Evolutionary conservation across 2,797 vertebrate genomes (phyloP).

Genomic region (Antrozous pallidus): DNA sequence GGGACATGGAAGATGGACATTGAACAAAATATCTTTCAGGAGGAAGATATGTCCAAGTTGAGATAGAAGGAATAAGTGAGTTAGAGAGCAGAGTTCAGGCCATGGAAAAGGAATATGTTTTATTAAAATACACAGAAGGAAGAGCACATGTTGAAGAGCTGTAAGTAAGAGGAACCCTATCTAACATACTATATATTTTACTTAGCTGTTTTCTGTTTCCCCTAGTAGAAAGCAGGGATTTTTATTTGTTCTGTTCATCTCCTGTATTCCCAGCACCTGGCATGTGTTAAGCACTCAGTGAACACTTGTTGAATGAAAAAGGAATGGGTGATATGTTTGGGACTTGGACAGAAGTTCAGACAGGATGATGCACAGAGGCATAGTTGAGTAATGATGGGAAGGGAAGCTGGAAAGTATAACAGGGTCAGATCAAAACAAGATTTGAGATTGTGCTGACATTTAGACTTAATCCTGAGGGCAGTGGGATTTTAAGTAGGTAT

Average conservation of each 20-base stretch:
- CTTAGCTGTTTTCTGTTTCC: not conserved
- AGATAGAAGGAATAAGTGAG: not conserved
- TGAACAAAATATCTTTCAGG: not conserved
- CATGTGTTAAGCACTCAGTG: not conserved
- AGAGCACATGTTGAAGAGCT: not conserved
- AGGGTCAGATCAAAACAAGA: not conserved
- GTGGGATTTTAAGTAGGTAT: not conserved
- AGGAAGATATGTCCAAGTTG: not conserved
- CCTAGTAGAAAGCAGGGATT: not conserved
- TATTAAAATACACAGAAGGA: not conserved
- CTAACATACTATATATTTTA: not conserved
- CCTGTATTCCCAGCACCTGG: not conserved
- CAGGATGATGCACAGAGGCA: not conserved
- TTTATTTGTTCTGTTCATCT: constrained; percentile 10
- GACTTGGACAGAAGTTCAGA: not conserved
- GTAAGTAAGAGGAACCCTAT: not conserved
- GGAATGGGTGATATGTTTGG: not conserved
- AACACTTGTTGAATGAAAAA: constrained; percentile 15
- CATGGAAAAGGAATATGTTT: not conserved
- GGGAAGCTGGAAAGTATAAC: not conserved
- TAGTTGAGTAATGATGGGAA: not conserved
- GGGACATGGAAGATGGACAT: not conserved
- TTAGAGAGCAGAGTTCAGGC: not conserved
- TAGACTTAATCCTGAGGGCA: not conserved
- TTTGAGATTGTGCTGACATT: not conserved